Evolutionary conservation across 2,888 invertebrate species (phyloP).

Genomic region (Watsonalla cultraria): DNA sequence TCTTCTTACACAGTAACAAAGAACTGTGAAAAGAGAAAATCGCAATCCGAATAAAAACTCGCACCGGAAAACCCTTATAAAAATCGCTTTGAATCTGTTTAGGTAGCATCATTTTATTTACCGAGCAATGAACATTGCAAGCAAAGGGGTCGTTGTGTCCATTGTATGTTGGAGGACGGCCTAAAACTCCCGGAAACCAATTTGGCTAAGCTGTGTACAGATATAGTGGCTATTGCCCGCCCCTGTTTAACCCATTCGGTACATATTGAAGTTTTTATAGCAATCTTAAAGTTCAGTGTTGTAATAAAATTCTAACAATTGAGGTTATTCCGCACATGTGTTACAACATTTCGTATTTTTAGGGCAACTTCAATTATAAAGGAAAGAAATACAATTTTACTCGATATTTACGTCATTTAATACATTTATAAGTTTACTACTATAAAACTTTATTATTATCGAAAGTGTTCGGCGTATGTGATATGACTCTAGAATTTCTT

Average conservation of each 20-base stretch:
- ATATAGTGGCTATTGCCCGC: slow-evolving; percentile 20
- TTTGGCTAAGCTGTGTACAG: slow-evolving; percentile 26
- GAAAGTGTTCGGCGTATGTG: no score
- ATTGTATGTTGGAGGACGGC: slow-evolving; percentile 36
- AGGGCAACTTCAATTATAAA: no score
- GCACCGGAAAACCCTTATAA: background rate
- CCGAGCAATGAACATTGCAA: slow-evolving; percentile 38
- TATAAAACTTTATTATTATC: no score
- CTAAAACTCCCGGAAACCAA: slow-evolving; percentile 39
- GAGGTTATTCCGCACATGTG: background rate
- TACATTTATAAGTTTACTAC: no score
- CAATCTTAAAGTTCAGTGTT: background rate
- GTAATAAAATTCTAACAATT: background rate
- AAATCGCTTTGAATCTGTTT: background rate
- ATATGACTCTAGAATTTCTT: no score
- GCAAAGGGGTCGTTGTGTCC: slow-evolving; percentile 39
- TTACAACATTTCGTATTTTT: no score
- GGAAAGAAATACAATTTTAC: no score
- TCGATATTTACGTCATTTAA: no score
- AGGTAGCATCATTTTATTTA: slow-evolving; percentile 12
- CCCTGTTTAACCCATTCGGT: slow-evolving; percentile 10
- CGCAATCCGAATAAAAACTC: background rate
- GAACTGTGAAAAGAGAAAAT: no score
- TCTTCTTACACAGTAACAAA: no score
- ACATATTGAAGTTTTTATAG: slow-evolving; percentile 1